Evolutionary conservation across 64 coral and sea anemone genomes (phyloP).

Genomic region (Stichodactyla helianthus): DNA sequence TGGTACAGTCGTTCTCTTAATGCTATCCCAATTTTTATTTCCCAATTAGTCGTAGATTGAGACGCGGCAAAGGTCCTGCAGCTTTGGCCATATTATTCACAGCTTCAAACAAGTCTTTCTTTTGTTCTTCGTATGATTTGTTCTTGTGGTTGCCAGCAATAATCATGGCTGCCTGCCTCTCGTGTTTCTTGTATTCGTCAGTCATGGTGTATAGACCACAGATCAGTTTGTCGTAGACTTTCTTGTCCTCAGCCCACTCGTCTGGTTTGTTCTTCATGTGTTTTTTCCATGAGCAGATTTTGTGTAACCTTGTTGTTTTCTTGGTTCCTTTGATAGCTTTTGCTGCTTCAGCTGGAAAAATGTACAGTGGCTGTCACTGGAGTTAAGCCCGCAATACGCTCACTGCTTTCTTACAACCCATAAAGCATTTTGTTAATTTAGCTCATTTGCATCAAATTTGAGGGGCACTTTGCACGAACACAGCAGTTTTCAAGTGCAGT

Average conservation of each 20-base stretch:
- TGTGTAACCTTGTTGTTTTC: conserved; percentile 80
- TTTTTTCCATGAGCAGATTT: conserved; percentile 77
- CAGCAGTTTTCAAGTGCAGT: too few relatives aligned
- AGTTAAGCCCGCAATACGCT: too few relatives aligned
- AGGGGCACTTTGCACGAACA: too few relatives aligned
- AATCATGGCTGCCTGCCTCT: conserved; percentile 58
- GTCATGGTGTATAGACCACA: conserved; percentile 81
- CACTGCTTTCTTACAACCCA: too few relatives aligned
- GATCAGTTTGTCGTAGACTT: conserved; percentile 75
- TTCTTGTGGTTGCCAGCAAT: conserved; percentile 54
- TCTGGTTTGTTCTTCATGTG: conserved; percentile 49
- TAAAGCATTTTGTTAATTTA: too few relatives aligned
- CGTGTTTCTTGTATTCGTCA: conserved; percentile 83
- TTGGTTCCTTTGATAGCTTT: conserved; percentile 76
- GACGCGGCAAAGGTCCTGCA: conserved; percentile 73
- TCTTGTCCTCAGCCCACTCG: conserved; percentile 62
- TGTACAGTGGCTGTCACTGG: not conserved
- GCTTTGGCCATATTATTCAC: conserved; percentile 74
- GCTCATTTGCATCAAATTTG: too few relatives aligned
- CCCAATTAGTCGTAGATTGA: conserved; percentile 39
- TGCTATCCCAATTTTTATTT: not conserved
- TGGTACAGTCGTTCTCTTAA: too few relatives aligned
- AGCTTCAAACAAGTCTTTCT: conserved; percentile 70
- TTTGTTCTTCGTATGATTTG: conserved; percentile 78
- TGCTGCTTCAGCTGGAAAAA: conserved; percentile 54